phyloP scores from a whole-genome alignment of 2,888 invertebrate species.

The Noctua fimbriata region DNA sequence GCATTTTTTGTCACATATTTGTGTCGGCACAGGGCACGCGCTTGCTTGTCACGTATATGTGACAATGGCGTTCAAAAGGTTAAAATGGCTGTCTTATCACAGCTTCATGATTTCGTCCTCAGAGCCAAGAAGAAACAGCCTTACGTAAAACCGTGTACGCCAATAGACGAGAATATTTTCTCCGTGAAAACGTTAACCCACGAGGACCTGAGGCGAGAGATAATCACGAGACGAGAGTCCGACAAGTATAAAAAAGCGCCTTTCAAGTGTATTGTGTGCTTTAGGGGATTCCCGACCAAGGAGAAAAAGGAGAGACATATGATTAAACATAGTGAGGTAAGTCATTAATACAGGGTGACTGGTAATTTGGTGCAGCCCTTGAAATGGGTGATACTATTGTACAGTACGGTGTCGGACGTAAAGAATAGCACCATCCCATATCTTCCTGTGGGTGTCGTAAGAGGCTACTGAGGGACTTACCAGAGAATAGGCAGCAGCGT shows the following conservation, averaged over 20 bases:
- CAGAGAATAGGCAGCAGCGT: no score
- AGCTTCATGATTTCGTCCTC: neutral
- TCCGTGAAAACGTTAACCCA: conserved; percentile 75
- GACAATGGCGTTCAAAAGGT: no score
- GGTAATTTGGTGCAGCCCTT: no score
- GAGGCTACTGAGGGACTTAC: no score
- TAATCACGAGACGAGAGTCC: conserved; percentile 75
- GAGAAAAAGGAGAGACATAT: conserved; percentile 80
- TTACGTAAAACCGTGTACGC: conserved; percentile 75
- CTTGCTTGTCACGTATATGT: no score
- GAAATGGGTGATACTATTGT: no score
- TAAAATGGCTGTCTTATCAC: neutral
- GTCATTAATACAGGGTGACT: conserved; percentile 30
- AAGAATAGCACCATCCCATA: no score
- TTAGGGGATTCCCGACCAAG: conserved; percentile 76
- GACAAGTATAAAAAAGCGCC: conserved; percentile 71
- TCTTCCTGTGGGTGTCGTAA: no score
- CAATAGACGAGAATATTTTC: conserved; percentile 80
- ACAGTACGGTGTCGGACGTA: no score
- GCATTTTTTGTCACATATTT: no score
- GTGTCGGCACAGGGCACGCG: no score
- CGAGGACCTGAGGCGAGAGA: conserved; percentile 81
- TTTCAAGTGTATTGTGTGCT: conserved; percentile 80
- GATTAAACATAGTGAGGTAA: conserved; percentile 81
- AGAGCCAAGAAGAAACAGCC: conserved; percentile 44